Base-by-base conservation (phyloP, 2,888 invertebrate genomes). In the Rhabditophanes sp. region DNA sequence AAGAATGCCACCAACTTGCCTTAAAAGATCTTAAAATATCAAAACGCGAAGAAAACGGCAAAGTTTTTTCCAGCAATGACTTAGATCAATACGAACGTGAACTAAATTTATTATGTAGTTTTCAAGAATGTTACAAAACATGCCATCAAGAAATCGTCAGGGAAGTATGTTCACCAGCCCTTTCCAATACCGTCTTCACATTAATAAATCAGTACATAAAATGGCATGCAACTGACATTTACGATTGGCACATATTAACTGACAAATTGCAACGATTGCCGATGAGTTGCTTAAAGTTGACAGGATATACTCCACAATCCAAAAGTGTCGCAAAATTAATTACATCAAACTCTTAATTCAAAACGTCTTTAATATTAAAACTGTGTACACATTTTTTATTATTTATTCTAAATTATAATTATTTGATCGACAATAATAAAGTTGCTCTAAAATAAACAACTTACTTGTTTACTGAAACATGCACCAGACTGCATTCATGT, bases 1-100 rank as follows among this genome's bases (percentile, higher is more conserved):
- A 57, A 14, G 37, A 49, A 14, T 60, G 60, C 30, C 60, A 61
- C 29, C 37, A n/a, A n/a, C n/a, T n/a, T n/a, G n/a, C n/a, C n/a
- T n/a, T 33, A 19, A 23, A 34, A 17, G 40, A 38, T 4, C 30
- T 41, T 3, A 34, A 37, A 8, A 22, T 9, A 12, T 24, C 25
- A 5, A 30, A 28, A 29, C 15, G 23, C 8, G 11, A 26, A 31
- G 18, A 19, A 15, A 11, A 18, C 12, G 22, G 29, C 8, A 29
- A 38, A 35, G 39, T 56, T 5, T 56, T 54, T 31, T 33, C 43
- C 2, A 43, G 42, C 5, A 33, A 36, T 6, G 50, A 59, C 30
- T 28, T 59, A 28, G 46, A 40, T 8, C 42, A 26, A 3, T 60
- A 60, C 35, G 56, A 59, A 31, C 32, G 38, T 6, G 58, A 61